These are phyloP conservation scores for Ctenodactylus gundi DNA, from an alignment of 2,113 vertebrate species.

Conservation along the genomic window DNA sequence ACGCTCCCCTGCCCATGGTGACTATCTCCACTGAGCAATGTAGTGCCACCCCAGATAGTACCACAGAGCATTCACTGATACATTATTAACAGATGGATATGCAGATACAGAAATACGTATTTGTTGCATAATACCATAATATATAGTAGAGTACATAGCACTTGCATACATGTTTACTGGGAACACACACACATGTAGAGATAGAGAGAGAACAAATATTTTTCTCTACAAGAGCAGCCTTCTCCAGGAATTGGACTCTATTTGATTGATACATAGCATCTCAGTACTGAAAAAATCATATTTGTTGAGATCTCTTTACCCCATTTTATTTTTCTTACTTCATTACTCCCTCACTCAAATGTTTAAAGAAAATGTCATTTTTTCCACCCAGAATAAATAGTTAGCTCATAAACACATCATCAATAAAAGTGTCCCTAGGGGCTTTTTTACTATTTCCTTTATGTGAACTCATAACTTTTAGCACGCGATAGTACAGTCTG, in stretches of 20 bases:
- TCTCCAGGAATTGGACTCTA: background rate
- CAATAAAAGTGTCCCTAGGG: background rate
- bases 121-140: background rate
- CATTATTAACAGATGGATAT: too few species aligned
- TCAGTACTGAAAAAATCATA: background rate
- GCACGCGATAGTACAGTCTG: background rate
- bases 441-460: background rate
- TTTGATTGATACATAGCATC: background rate
- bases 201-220: background rate
- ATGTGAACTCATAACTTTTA: background rate
- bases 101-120: too few species aligned
- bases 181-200: background rate
- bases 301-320: background rate
- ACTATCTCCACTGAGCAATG: background rate
- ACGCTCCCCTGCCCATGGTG: too few species aligned
- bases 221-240: background rate
- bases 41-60: background rate
- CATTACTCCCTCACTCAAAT: background rate
- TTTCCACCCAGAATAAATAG: background rate
- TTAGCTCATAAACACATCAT: background rate
- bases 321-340: background rate
- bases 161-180: background rate
- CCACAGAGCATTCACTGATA: too few species aligned
- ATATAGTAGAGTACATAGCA: too few species aligned
- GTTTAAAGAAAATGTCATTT: conserved; percentile 27